Evolutionary conservation across 1,140 invertebrate genomes (phyloP).

Genomic region (Leptinotarsa texana): DNA sequence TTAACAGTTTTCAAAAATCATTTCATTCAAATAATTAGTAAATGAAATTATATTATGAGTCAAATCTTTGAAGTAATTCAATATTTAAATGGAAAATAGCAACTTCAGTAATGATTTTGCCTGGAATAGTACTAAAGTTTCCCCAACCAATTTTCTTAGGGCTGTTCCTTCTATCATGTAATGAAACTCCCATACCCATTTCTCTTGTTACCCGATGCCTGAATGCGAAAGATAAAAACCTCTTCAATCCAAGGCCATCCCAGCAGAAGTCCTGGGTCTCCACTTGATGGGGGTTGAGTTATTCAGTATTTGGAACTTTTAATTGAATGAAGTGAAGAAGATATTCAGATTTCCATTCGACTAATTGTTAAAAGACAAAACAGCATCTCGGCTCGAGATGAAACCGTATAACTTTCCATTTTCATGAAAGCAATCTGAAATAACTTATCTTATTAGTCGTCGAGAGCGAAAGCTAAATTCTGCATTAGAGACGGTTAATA

Average conservation of each 20-base stretch:
- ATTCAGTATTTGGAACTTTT: not conserved
- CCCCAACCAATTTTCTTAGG: not conserved
- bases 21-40: too few species aligned
- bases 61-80: too few species aligned
- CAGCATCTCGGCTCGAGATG: not conserved
- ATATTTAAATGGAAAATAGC: too few species aligned
- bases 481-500: slow-evolving; percentile 2
- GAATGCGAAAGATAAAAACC: not conserved
- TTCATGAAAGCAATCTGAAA: slow-evolving; percentile 3
- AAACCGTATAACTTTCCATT: slow-evolving; percentile 8
- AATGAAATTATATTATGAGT: too few species aligned
- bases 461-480: slow-evolving; percentile 5
- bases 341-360: slow-evolving; percentile 8
- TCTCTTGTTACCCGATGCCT: not conserved
- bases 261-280: not conserved
- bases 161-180: not conserved
- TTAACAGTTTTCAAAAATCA: too few species aligned
- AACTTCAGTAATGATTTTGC: too few species aligned
- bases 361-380: slow-evolving; percentile 1
- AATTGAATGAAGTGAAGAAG: slow-evolving; percentile 6
- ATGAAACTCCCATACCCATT: not conserved
- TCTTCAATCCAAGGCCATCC: not conserved
- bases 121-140: not conserved
- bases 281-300: not conserved
- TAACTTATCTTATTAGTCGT: slow-evolving; percentile 4